Base-by-base conservation (phyloP, 2,113 vertebrate species). In the Poecilia latipinna region DNA sequence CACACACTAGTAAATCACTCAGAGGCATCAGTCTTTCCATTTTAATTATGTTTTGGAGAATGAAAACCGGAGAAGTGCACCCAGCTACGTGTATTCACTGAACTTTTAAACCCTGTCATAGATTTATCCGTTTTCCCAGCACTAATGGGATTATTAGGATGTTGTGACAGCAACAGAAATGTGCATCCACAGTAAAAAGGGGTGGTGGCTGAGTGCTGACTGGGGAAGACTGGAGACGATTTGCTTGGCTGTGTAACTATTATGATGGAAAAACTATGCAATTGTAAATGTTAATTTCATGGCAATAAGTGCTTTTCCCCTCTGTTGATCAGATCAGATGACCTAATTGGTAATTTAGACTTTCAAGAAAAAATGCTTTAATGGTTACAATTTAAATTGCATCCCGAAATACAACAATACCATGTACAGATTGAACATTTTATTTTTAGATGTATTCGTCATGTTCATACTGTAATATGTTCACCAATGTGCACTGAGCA, bases 281-380 rank as follows among this genome's bases (percentile, higher is more conserved):
- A 68, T 17, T 28, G 13, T 37, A n/a, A 35, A 33, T n/a, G 72
- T 65, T 75, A 15, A 74, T 80, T 75, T 67, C 4, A 33, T 68
- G 62, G 44, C 44, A 80, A 67, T 72, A 42, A 65, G 22, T 3
- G 2, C 24, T 31, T 32, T 72, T 65, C 68, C 28, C 32, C 28
- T 33, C 44, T 65, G 84, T 71, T 73, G 80, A 87, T 84, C 44
- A 1, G 29, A 75, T 80, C 68, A 22, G 13, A 65, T 35, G 64
- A 17, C 69, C 71, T 39, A 12, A 31, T 35, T 26, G 37, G 66
- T 70, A 35, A 69, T 72, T 72, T 65, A 77, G 67, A 32, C 13
- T 68, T 68, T 64, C 26, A 78, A 63, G 48, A 17, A 42, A 68
- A 62, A 63, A 12, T 28, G 26, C 12, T 33, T 68, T 66, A 69